Percentiles rank a stretch among this genome's conserved stretches.
Evolutionary conservation across 2,797 vertebrate genomes (phyloP).

Genomic region (Hephaestus fuliginosus): DNA sequence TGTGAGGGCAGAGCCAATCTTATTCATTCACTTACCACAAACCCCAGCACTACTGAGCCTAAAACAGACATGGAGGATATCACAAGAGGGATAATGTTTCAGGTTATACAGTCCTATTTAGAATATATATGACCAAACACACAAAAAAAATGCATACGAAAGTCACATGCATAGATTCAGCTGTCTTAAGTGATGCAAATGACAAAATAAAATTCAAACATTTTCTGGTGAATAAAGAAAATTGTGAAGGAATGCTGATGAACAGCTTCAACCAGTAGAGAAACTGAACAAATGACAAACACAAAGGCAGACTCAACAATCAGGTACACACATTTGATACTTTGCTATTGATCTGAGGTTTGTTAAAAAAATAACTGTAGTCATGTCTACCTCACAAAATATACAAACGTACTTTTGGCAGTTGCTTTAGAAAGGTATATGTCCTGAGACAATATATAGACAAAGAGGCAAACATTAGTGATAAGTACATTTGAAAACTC

Average conservation of each 20-base stretch:
- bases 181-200: too few relatives aligned
- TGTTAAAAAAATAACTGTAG: not conserved
- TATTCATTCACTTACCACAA: conserved; percentile 11
- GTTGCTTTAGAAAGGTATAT: not conserved
- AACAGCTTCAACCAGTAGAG: too few relatives aligned
- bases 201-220: too few relatives aligned
- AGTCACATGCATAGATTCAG: not conserved
- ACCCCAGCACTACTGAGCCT: conserved; percentile 10
- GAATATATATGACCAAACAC: not conserved
- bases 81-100: not conserved
- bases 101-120: not conserved
- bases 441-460: not conserved
- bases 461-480: not conserved
- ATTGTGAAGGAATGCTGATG: too few relatives aligned
- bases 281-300: not conserved
- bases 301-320: not conserved
- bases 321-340: not conserved
- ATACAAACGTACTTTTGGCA: not conserved
- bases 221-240: too few relatives aligned
- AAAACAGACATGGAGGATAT: not conserved
- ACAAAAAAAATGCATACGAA: not conserved
- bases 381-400: not conserved
- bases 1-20: conserved; percentile 17
- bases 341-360: not conserved
- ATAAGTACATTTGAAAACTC: conserved; percentile 3